A percentile compares a stretch with the other conserved stretches of the same genome.
Evolutionary conservation across 2,797 vertebrate genomes (phyloP).

Genomic region (Perodicticus potto): DNA sequence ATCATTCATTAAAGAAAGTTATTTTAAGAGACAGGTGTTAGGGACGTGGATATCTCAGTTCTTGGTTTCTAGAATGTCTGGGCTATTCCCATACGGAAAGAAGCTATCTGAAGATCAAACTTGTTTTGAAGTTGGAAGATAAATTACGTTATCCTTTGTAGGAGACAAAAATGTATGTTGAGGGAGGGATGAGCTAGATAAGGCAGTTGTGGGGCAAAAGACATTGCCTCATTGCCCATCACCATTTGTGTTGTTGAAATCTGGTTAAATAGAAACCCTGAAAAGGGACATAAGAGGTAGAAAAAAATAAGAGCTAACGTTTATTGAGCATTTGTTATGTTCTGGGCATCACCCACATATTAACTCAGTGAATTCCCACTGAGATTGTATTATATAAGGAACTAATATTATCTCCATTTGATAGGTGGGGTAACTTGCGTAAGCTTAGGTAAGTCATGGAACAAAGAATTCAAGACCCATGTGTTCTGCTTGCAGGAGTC

Average conservation of each 20-base stretch:
- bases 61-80: constrained; percentile 14
- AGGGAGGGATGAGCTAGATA: background rate
- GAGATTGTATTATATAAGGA: background rate
- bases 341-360: background rate
- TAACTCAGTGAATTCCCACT: background rate
- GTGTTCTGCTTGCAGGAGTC: background rate
- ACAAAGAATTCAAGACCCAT: background rate
- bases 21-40: background rate
- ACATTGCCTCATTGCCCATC: background rate
- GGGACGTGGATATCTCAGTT: background rate
- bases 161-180: background rate
- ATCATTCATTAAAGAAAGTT: constrained; percentile 46
- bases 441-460: background rate
- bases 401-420: background rate
- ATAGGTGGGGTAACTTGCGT: background rate
- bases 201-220: background rate
- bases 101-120: background rate
- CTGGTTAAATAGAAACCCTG: background rate
- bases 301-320: background rate
- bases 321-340: background rate
- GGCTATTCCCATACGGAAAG: background rate
- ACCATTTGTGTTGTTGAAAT: constrained; percentile 22
- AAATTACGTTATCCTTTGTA: background rate
- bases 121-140: background rate
- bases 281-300: background rate